Evolutionary conservation across 2,888 invertebrate species (phyloP).

Genomic region (Blastobasis adustella): DNA sequence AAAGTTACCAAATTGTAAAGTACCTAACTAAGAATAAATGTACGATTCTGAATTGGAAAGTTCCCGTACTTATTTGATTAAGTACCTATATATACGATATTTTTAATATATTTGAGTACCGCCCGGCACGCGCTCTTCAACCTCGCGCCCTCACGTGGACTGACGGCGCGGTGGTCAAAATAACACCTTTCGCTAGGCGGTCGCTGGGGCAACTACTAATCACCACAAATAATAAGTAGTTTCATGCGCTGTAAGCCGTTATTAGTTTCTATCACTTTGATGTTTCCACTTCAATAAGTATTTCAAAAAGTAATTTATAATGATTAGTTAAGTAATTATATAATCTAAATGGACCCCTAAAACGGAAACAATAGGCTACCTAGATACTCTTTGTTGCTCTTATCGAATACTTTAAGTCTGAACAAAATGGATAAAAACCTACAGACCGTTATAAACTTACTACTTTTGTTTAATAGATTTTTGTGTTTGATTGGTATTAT

Average conservation of each 20-base stretch:
- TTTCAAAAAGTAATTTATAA: neutral
- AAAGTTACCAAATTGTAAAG: too few relatives aligned
- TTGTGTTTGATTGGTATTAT: too few relatives aligned
- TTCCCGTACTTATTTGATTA: neutral
- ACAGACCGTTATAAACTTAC: too few relatives aligned
- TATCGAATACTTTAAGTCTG: too few relatives aligned
- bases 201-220: constrained; percentile 62
- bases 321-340: neutral
- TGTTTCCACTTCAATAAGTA: neutral
- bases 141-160: constrained; percentile 51
- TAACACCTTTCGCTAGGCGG: constrained; percentile 52
- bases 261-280: too few relatives aligned
- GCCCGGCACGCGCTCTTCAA: constrained; percentile 27
- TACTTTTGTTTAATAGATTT: too few relatives aligned
- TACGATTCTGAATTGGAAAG: too few relatives aligned
- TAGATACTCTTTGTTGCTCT: too few relatives aligned
- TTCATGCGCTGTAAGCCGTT: constrained; percentile 39
- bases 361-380: too few relatives aligned
- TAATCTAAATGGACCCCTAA: too few relatives aligned
- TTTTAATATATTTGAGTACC: neutral
- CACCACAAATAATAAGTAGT: constrained; percentile 59
- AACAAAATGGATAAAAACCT: too few relatives aligned
- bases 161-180: constrained; percentile 47
- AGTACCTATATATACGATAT: constrained; percentile 4
- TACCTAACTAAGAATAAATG: too few relatives aligned